Evolutionary conservation across 2,113 vertebrate genomes (phyloP).

Genomic region (Haliaeetus leucogaster): DNA sequence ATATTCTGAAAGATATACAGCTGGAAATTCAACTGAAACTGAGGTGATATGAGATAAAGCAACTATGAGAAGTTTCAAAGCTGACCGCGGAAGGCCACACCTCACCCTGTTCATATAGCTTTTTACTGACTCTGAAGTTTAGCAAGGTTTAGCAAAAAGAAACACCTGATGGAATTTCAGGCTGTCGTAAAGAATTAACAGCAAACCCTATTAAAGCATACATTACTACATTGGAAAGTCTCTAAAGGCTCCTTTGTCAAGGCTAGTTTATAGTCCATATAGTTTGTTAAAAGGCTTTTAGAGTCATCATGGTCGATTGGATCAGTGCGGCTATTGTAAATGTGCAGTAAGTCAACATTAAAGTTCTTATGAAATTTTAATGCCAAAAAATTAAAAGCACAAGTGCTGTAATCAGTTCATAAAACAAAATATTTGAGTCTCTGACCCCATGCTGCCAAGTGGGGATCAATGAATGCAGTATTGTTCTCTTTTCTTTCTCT

Average conservation of each 20-base stretch:
- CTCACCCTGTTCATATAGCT: background rate
- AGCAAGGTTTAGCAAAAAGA: background rate
- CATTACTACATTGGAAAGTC: background rate
- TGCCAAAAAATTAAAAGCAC: constrained; percentile 41
- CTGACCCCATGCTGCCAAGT: background rate
- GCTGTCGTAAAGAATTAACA: background rate
- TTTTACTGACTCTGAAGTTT: background rate
- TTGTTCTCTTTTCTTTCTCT: background rate
- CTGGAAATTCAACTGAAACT: background rate
- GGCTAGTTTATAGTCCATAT: background rate
- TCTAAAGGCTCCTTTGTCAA: constrained; percentile 28
- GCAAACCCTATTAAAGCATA: background rate
- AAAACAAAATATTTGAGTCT: background rate
- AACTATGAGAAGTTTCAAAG: background rate
- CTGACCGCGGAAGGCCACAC: background rate
- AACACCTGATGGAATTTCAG: background rate
- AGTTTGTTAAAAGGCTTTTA: constrained; percentile 58
- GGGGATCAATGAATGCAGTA: background rate
- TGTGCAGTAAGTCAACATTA: background rate
- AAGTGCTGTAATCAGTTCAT: background rate
- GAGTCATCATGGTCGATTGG: background rate
- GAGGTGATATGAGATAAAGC: background rate
- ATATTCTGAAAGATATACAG: background rate
- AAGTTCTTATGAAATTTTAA: constrained; percentile 51
- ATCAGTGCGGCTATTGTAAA: background rate